Conservation (phyloP, 2,888 invertebrate genomes). For the Incurvaria masculella region DNA sequence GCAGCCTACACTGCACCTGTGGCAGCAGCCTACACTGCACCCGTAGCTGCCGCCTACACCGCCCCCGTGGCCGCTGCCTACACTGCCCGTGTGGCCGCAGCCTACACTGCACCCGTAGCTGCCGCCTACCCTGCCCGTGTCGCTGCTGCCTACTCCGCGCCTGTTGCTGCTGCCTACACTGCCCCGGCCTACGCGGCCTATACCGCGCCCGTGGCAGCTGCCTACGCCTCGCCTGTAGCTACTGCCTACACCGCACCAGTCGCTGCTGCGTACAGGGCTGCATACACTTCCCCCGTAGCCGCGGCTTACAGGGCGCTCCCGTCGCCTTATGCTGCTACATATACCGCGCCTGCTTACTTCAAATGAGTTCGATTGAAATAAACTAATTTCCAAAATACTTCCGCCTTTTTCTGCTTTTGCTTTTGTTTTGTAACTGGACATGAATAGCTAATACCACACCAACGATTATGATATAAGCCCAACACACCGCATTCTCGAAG, state of each 20-base stretch:
- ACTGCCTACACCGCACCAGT: constrained; percentile 31
- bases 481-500: no score
- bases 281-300: constrained; percentile 22
- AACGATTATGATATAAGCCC: no score
- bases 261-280: constrained; percentile 33
- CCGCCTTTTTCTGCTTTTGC: no score
- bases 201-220: constrained; percentile 23
- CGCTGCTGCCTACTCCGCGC: constrained; percentile 11
- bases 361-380: no score
- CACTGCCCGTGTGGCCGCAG: constrained; percentile 22
- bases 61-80: constrained; percentile 28
- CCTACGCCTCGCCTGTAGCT: constrained; percentile 28
- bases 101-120: constrained; percentile 29
- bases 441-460: no score
- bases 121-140: constrained; percentile 29
- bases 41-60: constrained; percentile 24
- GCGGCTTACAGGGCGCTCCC: constrained; percentile 23
- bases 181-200: constrained; percentile 27
- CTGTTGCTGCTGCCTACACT: constrained; percentile 23
- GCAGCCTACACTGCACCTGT: constrained; percentile 33
- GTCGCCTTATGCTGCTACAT: no score
- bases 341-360: no score
- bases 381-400: no score
- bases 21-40: constrained; percentile 44
- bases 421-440: no score